Evolutionary conservation across 1,140 invertebrate species (phyloP).

Genomic region (Calliopsis andreniformis): DNA sequence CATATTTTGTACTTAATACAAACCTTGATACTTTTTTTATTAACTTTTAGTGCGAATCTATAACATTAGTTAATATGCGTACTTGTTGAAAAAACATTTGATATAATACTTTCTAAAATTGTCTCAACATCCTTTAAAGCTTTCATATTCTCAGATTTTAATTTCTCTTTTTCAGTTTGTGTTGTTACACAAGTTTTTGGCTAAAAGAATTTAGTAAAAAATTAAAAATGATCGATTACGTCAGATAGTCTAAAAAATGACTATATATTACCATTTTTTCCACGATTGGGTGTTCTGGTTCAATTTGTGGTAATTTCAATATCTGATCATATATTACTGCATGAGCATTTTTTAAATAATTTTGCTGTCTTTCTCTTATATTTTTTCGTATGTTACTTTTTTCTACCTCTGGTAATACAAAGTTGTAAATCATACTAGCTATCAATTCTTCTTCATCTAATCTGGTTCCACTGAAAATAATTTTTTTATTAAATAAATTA

Average conservation of each 20-base stretch:
- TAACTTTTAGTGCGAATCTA: too few relatives aligned
- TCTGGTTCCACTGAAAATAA: constrained; percentile 67
- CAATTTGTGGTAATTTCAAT: constrained; percentile 34
- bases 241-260: background rate
- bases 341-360: constrained; percentile 59
- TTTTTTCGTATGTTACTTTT: constrained; percentile 73
- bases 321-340: constrained; percentile 61
- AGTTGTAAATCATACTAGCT: constrained; percentile 84
- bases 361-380: constrained; percentile 66
- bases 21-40: background rate
- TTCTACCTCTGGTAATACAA: constrained; percentile 84
- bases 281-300: background rate
- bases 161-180: background rate
- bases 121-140: background rate
- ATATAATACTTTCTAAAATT: constrained; percentile 5
- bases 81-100: background rate
- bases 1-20: background rate
- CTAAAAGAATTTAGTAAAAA: constrained; percentile 2
- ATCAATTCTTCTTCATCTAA: constrained; percentile 84
- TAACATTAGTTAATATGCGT: too few relatives aligned
- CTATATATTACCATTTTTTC: background rate
- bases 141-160: background rate
- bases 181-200: background rate
- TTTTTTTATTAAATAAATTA: background rate
- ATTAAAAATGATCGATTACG: background rate